Conservation (phyloP, 2,797 vertebrate species). For the Pipistrellus pygmaeus region DNA sequence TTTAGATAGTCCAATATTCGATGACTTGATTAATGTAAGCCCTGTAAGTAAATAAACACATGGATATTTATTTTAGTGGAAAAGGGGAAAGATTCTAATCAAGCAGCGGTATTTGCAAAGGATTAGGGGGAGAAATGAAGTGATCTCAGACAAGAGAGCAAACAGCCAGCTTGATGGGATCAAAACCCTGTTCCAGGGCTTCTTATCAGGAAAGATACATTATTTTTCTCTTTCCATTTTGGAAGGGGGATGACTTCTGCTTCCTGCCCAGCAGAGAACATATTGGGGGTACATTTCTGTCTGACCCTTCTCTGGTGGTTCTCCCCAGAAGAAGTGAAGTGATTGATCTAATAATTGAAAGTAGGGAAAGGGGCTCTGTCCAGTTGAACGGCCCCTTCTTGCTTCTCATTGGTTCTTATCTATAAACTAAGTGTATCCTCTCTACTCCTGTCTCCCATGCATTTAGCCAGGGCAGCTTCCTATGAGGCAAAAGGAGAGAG, state of each 20-base stretch:
- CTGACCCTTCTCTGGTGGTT: not conserved
- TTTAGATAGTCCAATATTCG: not conserved
- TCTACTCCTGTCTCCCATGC: not conserved
- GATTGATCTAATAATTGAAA: not conserved
- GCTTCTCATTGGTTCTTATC: not conserved
- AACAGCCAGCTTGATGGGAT: not conserved
- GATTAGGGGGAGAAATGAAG: conserved; percentile 50
- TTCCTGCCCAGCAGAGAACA: not conserved
- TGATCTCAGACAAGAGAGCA: conserved; percentile 36
- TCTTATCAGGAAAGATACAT: not conserved
- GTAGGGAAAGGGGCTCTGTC: not conserved
- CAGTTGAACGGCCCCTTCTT: not conserved
- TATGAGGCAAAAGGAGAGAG: not conserved
- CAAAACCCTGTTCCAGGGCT: not conserved
- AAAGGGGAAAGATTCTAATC: conserved; percentile 44
- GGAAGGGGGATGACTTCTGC: not conserved
- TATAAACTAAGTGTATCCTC: not conserved
- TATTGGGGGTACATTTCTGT: not conserved
- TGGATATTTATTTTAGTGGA: conserved; percentile 52
- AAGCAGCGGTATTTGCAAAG: conserved; percentile 66
- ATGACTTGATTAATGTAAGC: not conserved
- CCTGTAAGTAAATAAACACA: conserved; percentile 11
- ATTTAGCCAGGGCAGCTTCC: not conserved
- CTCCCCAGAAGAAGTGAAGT: not conserved
- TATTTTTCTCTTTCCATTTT: not conserved